phyloP scores from a whole-genome alignment of 2,797 vertebrate genomes.

The Odontamblyopus rebecca region DNA sequence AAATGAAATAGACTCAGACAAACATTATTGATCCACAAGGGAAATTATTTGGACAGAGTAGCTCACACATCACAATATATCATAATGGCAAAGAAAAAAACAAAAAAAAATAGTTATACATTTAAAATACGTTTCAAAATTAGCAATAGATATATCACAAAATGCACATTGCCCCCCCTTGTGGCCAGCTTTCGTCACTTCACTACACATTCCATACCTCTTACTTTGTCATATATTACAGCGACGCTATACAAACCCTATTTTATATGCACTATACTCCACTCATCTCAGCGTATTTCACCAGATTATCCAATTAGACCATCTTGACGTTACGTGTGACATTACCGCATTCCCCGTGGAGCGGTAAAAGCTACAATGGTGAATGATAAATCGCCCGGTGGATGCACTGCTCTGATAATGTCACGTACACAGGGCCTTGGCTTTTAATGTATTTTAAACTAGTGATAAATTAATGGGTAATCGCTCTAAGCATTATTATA shows the following conservation, averaged over 20 bases:
- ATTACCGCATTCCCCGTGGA: not conserved
- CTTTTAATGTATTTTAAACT: constrained; percentile 2
- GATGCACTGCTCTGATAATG: not conserved
- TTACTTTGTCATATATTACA: no score
- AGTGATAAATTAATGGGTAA: not conserved
- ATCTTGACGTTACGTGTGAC: constrained; percentile 1
- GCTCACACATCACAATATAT: no score
- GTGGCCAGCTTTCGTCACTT: not conserved
- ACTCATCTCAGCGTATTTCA: not conserved
- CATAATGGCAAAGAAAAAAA: no score
- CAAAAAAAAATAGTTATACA: no score
- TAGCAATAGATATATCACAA: no score
- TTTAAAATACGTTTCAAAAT: no score
- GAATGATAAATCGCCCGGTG: not conserved
- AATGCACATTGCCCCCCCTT: not conserved
- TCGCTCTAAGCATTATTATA: not conserved
- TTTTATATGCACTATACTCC: not conserved
- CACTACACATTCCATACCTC: not conserved
- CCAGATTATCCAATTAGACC: constrained; percentile 3
- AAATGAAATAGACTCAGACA: no score
- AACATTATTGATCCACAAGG: no score
- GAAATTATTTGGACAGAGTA: no score
- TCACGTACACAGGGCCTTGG: no score
- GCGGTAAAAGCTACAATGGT: not conserved
- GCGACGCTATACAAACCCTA: not conserved